phyloP scores from a whole-genome alignment of 2,888 invertebrate species.

The Andrena marginata region DNA sequence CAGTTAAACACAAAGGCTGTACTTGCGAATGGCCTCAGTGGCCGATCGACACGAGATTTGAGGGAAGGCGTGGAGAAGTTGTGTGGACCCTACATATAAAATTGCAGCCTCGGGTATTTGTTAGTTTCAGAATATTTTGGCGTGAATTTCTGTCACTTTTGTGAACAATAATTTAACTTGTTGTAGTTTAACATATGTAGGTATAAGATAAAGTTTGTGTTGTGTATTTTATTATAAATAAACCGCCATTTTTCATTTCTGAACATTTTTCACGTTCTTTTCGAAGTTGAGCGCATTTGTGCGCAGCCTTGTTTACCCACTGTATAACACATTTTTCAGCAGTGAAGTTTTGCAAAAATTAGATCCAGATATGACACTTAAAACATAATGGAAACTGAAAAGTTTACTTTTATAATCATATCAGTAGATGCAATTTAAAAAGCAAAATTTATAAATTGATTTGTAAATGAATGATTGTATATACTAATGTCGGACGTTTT shows the following conservation, averaged over 20 bases:
- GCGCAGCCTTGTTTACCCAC: constrained; percentile 3
- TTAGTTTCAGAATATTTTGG: too few relatives aligned
- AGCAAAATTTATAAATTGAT: not conserved
- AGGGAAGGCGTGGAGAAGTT: too few relatives aligned
- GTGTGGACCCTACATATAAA: too few relatives aligned
- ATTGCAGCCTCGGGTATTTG: too few relatives aligned
- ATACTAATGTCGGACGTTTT: not conserved
- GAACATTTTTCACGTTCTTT: not conserved
- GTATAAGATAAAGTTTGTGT: not conserved
- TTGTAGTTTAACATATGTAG: constrained; percentile 7
- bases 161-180: constrained; percentile 1
- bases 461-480: not conserved
- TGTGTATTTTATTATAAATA: constrained; percentile 1
- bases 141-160: too few relatives aligned
- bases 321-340: constrained; percentile 13
- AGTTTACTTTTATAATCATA: not conserved
- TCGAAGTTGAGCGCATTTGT: not conserved
- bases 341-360: constrained; percentile 21
- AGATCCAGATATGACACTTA: constrained; percentile 8
- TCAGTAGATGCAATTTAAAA: not conserved
- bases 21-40: too few relatives aligned
- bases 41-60: too few relatives aligned
- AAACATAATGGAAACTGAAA: not conserved
- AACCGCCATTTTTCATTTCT: constrained; percentile 1
- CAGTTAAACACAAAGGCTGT: too few relatives aligned